Conservation (phyloP, 2,797 vertebrate species). For the Remorina albescens region DNA sequence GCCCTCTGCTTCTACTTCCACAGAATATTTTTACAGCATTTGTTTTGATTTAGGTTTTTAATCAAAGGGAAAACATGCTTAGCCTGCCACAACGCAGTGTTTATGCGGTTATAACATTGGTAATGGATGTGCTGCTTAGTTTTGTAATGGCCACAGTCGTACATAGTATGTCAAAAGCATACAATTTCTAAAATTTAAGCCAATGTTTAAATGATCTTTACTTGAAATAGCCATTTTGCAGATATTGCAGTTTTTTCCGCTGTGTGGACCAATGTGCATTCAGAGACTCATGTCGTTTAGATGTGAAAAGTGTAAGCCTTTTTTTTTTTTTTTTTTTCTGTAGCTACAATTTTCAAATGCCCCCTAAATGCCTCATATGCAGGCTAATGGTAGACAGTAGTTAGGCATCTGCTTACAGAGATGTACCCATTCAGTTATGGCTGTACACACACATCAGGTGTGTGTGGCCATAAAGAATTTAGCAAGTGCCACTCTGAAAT, state of each 20-base stretch:
- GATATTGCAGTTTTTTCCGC: no score
- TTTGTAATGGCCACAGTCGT: no score
- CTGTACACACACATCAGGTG: no score
- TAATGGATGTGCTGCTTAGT: not conserved
- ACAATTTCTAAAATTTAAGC: not conserved
- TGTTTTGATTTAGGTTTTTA: not conserved
- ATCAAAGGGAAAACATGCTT: not conserved
- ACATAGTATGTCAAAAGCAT: not conserved
- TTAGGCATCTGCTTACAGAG: no score
- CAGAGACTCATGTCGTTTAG: not conserved
- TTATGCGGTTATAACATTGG: not conserved
- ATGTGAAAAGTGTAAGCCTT: not conserved
- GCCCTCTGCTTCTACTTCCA: conserved; percentile 64
- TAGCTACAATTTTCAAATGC: not conserved
- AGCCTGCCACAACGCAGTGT: not conserved
- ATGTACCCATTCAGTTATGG: no score
- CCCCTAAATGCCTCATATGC: not conserved
- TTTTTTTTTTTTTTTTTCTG: not conserved
- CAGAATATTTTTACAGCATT: conserved; percentile 1
- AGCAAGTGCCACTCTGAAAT: no score
- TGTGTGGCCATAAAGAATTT: no score
- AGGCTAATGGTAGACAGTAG: no score
- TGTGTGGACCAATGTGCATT: not conserved
- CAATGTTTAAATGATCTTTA: not conserved
- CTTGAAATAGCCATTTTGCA: no score